A percentile compares a stretch with the other conserved stretches of the same genome.
Conservation (phyloP, 2,113 vertebrate species). For the Heloderma charlesbogerti region DNA sequence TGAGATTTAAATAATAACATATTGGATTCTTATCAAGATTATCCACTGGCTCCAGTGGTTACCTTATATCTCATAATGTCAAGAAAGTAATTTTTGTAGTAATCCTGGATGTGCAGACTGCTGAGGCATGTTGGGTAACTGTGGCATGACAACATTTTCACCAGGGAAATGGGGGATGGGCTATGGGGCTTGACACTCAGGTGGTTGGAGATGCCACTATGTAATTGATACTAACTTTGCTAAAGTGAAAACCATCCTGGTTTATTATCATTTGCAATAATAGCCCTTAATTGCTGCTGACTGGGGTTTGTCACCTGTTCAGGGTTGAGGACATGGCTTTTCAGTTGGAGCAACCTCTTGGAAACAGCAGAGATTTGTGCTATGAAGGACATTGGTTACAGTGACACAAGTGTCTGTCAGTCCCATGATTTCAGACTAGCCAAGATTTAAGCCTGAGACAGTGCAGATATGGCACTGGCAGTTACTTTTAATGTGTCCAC, state of each 20-base stretch:
- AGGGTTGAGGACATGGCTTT: neutral
- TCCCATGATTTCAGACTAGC: neutral
- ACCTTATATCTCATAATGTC: neutral
- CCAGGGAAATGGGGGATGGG: neutral
- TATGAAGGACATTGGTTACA: neutral
- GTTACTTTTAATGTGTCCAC: neutral
- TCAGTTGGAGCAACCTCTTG: neutral
- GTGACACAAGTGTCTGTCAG: neutral
- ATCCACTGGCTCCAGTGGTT: neutral
- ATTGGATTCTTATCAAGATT: neutral
- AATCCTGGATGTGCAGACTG: neutral
- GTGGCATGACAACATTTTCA: neutral
- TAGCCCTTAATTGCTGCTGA: neutral
- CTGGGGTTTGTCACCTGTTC: neutral
- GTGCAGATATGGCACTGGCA: neutral
- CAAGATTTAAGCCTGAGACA: neutral
- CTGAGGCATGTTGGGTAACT: neutral
- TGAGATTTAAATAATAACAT: neutral
- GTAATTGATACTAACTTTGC: slow-evolving; percentile 4
- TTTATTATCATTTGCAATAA: neutral
- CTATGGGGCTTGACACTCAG: neutral
- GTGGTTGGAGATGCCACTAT: neutral
- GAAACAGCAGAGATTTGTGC: neutral
- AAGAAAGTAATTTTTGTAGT: neutral
- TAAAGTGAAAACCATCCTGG: slow-evolving; percentile 3